Percentiles rank a stretch among this genome's conserved stretches.
phyloP scores from a whole-genome alignment of 2,113 vertebrate genomes.

The Excalfactoria chinensis region DNA sequence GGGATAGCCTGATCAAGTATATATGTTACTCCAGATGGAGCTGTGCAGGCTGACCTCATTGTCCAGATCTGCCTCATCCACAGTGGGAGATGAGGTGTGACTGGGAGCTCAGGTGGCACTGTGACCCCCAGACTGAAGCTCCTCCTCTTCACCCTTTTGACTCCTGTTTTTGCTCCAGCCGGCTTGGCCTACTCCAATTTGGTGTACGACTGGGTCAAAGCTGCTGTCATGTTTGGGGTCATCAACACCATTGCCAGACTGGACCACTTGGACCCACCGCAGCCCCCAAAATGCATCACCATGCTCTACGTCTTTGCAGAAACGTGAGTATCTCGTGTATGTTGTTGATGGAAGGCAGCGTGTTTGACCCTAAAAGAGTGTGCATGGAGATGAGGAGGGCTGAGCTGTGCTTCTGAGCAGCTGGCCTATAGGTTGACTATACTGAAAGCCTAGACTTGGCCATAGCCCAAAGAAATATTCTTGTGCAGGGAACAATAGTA shows the following conservation, averaged over 20 bases:
- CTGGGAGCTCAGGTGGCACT: too few relatives aligned
- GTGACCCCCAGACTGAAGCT: too few relatives aligned
- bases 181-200: slow-evolving; percentile 93
- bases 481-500: not conserved
- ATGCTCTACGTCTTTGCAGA: slow-evolving; percentile 93
- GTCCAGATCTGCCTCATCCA: too few relatives aligned
- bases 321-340: slow-evolving; percentile 79
- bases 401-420: not conserved
- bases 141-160: rapidly evolving
- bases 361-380: not conserved
- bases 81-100: too few relatives aligned
- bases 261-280: slow-evolving; percentile 93
- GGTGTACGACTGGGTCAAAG: slow-evolving; percentile 97
- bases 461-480: not conserved
- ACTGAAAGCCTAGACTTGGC: not conserved
- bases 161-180: slow-evolving; percentile 75
- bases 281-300: slow-evolving; percentile 95
- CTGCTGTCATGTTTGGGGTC: slow-evolving; percentile 93
- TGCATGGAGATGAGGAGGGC: rapidly evolving
- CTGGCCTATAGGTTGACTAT: not conserved
- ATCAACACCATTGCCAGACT: slow-evolving; percentile 89
- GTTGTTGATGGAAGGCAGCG: rapidly evolving
- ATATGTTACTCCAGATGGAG: too few relatives aligned
- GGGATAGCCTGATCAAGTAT: too few relatives aligned
- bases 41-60: too few relatives aligned